Base-by-base conservation (phyloP, 2,888 invertebrate genomes). In the Heteropelma amictum region DNA sequence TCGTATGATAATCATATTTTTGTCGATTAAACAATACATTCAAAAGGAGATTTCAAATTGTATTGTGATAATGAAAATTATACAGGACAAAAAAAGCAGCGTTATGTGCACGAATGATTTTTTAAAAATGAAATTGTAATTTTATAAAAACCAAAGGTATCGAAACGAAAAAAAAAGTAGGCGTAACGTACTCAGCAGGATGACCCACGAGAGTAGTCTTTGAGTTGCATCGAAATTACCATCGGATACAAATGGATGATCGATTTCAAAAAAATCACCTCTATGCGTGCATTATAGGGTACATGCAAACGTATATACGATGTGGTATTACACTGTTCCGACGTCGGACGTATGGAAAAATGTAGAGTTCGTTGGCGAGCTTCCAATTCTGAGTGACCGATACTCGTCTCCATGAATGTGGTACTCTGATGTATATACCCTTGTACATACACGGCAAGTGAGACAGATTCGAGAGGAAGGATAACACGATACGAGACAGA, bases 351-450 rank as follows among this genome's bases (percentile, higher is more conserved):
- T 67, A 72, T 75, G 75, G 71, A 75, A 75, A 74, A 75, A 75
- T 75, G 71, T 72, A 51, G 75, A 75, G 75, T 75, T 72, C 72
- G 71, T 75, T 75, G 75, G 75, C 75, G 56, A 71, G 67, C 56
- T 75, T 75, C 75, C 75, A 75, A 75, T 75, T 49, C 75, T 26
- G 47, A 75, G 71, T 75, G 75, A 75, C 75, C 75, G 75, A 75
- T 75, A 72, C 71, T 75, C 74, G 72, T 72, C 71, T 72, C 67
- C 68, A 51, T 61, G 75, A 72, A 56, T 54, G 70, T 65, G 71
- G 58, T 75, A 26, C 58, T 47, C 42, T 26, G 19, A 23, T 21
- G 12, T 14, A 33, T 23, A 45, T 26, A 38, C 17, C n/a, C 35
- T 6, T 19, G n/a, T 47, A 33, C 23, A 45, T 17, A 58, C 21